Percentiles rank a stretch among this genome's conserved stretches.
These are phyloP conservation scores for Rhagonycha lutea DNA, from an alignment of 2,888 invertebrate species.

Conservation along the genomic window DNA sequence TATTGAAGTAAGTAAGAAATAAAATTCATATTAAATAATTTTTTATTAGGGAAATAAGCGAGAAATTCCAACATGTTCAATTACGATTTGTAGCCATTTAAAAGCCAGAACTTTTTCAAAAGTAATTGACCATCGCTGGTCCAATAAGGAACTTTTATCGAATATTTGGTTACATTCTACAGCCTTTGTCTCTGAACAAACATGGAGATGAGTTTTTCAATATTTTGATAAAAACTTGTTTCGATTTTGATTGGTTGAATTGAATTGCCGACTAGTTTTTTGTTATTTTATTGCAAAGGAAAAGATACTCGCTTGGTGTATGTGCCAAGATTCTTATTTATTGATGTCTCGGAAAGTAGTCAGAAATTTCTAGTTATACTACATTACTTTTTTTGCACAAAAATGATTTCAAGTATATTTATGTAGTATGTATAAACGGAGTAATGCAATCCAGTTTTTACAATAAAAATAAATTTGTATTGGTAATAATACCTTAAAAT, in stretches of 20 bases:
- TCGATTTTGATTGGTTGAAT: slow-evolving; percentile 52
- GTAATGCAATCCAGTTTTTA: neutral
- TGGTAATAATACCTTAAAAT: neutral
- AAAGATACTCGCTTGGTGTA: slow-evolving; percentile 25
- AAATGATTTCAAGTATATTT: neutral
- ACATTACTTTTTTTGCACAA: slow-evolving; percentile 10
- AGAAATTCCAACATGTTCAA: slow-evolving; percentile 35
- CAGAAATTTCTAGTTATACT: slow-evolving; percentile 23
- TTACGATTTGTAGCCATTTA: slow-evolving; percentile 38
- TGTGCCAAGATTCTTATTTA: slow-evolving; percentile 33
- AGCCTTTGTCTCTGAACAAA: slow-evolving; percentile 37
- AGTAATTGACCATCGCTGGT: slow-evolving; percentile 40
- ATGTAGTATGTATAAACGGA: neutral
- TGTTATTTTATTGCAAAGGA: slow-evolving; percentile 30
- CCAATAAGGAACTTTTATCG: slow-evolving; percentile 40
- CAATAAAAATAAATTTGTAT: neutral
- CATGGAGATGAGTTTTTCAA: slow-evolving; percentile 41
- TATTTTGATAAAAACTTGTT: slow-evolving; percentile 41
- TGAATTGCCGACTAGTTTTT: slow-evolving; percentile 53
- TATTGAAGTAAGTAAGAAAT: neutral
- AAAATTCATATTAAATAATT: neutral
- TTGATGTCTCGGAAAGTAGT: slow-evolving; percentile 23
- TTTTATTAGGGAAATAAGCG: slow-evolving; percentile 20
- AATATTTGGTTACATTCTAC: slow-evolving; percentile 30
- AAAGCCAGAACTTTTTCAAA: slow-evolving; percentile 31